phyloP scores from a whole-genome alignment of 2,888 invertebrate genomes.

The Alcis repandata region DNA sequence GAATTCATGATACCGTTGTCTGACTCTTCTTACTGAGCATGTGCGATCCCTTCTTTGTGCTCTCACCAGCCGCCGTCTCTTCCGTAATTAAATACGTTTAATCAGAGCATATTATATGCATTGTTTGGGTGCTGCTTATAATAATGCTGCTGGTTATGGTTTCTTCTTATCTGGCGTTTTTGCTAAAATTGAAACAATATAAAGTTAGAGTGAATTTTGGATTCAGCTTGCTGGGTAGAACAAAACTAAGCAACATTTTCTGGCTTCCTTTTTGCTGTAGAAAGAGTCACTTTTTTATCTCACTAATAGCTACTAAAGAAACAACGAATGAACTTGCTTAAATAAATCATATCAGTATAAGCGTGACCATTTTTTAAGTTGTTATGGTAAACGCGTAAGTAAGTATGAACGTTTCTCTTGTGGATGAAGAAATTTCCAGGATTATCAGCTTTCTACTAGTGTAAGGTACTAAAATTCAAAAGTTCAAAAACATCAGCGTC shows the following conservation, averaged over 20 bases:
- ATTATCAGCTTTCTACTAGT: not conserved
- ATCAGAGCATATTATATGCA: constrained; percentile 30
- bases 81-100: constrained; percentile 35
- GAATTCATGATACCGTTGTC: constrained; percentile 35
- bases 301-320: no score
- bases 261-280: no score
- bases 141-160: constrained; percentile 3
- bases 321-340: not conserved
- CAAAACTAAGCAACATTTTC: no score
- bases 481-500: constrained; percentile 15
- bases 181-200: not conserved
- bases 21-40: constrained; percentile 32
- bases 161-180: constrained; percentile 2
- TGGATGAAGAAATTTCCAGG: no score
- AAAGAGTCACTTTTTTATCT: no score
- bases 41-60: constrained; percentile 49
- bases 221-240: not conserved
- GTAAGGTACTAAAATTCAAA: not conserved
- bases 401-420: no score
- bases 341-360: not conserved
- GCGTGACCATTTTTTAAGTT: not conserved
- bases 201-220: not conserved
- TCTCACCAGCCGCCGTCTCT: constrained; percentile 41
- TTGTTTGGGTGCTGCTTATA: constrained; percentile 8
- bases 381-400: no score